A percentile compares a stretch with the other conserved stretches of the same genome.
Evolutionary conservation across 1,140 invertebrate species (phyloP).

Genomic region (Tetramorium parvispinum): DNA sequence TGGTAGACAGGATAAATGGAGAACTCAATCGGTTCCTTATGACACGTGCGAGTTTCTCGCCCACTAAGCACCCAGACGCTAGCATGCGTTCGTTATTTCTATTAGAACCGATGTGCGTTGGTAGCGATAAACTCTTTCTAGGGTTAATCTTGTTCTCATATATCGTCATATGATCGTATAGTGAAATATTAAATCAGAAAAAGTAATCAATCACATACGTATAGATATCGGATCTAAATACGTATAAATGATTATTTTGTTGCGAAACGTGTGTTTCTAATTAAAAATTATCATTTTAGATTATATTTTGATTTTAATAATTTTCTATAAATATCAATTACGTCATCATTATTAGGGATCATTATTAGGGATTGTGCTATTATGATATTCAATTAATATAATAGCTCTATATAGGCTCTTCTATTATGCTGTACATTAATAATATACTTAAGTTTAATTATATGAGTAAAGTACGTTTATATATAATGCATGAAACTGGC

Average conservation of each 20-base stretch:
- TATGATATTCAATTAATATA: constrained; percentile 20
- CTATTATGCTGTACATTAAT: constrained; percentile 46
- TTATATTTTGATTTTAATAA: not conserved
- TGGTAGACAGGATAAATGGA: constrained; percentile 61
- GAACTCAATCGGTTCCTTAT: constrained; percentile 55
- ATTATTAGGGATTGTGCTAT: not conserved
- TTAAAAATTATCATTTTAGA: not conserved
- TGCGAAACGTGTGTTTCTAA: not conserved
- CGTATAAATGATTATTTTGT: not conserved
- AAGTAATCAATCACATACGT: constrained; percentile 27
- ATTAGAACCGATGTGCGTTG: constrained; percentile 1
- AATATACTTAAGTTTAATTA: constrained; percentile 36
- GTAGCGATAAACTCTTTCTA: not conserved
- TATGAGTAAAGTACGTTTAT: not conserved
- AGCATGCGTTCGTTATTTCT: constrained; percentile 19
- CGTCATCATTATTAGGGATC: not conserved
- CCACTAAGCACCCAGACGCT: not conserved
- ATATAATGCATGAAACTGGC: constrained; percentile 5
- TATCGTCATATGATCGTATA: not conserved
- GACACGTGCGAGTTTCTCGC: constrained; percentile 30
- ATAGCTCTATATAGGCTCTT: not conserved
- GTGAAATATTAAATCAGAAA: not conserved
- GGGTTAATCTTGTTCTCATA: constrained; percentile 5
- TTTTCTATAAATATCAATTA: not conserved
- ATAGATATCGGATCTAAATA: not conserved